These are phyloP conservation scores for Epirrita christyi DNA, from an alignment of 2,888 invertebrate genomes.

Conservation along the genomic window DNA sequence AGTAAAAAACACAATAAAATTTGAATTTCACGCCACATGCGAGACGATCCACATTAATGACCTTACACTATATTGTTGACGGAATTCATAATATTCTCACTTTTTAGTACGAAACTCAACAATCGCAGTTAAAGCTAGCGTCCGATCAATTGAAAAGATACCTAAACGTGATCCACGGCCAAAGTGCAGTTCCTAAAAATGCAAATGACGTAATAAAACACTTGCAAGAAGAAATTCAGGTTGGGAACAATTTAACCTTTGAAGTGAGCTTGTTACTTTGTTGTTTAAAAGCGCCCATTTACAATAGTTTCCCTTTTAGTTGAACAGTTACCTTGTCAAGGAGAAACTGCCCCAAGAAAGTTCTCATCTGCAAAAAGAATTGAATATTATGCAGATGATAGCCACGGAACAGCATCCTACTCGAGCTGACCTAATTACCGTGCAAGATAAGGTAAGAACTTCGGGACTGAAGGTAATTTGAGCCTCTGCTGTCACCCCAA, in stretches of 20 bases:
- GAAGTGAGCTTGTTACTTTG: constrained; percentile 33
- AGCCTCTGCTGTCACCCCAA: constrained; percentile 17
- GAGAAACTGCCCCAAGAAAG: constrained; percentile 93
- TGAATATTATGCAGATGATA: constrained; percentile 88
- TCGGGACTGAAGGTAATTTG: constrained; percentile 20
- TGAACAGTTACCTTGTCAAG: constrained; percentile 89
- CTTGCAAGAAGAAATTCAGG: constrained; percentile 90
- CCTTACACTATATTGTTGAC: constrained; percentile 8
- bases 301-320: constrained; percentile 55
- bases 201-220: constrained; percentile 88
- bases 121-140: constrained; percentile 73
- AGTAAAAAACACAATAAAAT: too few relatives aligned
- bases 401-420: constrained; percentile 87
- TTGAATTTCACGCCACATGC: too few relatives aligned
- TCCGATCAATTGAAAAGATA: constrained; percentile 87
- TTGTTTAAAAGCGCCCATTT: constrained; percentile 28
- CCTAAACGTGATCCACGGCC: constrained; percentile 82
- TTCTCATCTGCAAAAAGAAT: constrained; percentile 85
- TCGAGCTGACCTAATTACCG: constrained; percentile 86
- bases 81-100: constrained; percentile 15
- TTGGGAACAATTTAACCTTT: constrained; percentile 44
- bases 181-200: constrained; percentile 75
- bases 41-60: too few relatives aligned
- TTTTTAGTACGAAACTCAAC: constrained; percentile 74
- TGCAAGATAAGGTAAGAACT: constrained; percentile 85